Evolutionary conservation across 2,888 invertebrate genomes (phyloP).

Genomic region (Azorinus chamasolen): DNA sequence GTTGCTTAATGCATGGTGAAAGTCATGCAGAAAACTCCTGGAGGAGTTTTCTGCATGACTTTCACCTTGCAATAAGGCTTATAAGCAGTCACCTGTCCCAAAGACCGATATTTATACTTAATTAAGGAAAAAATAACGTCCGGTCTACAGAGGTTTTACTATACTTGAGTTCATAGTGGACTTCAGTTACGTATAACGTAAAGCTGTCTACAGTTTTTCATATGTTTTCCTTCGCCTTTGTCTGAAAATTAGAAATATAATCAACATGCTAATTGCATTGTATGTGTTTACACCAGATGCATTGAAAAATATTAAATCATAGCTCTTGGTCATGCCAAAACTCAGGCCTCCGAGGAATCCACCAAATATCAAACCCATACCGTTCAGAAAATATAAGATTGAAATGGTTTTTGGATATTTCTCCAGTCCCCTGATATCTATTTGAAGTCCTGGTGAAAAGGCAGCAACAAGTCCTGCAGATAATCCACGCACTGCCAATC

Average conservation of each 20-base stretch:
- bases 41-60: no score
- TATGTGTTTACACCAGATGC: conserved; percentile 10
- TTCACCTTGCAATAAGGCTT: no score
- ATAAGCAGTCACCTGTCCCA: no score
- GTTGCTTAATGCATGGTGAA: no score
- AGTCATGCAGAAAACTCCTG: no score
- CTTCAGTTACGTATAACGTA: no score
- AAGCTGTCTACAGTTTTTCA: no score
- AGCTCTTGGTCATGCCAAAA: conserved; percentile 40
- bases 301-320: conserved; percentile 44
- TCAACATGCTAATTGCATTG: conserved; percentile 18
- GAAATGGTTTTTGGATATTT: conserved; percentile 36
- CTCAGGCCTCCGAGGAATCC: conserved; percentile 48
- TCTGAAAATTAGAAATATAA: conserved; percentile 8
- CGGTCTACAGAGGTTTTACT: no score
- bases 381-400: conserved; percentile 28
- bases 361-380: conserved; percentile 21
- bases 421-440: conserved; percentile 42
- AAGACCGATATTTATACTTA: no score
- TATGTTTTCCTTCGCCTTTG: conserved; percentile 7
- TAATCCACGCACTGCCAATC: conserved; percentile 35
- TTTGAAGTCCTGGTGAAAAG: conserved; percentile 24
- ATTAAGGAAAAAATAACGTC: no score
- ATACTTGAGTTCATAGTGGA: no score
- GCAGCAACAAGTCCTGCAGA: conserved; percentile 22